Conservation (phyloP, 2,888 invertebrate genomes). For the Drosophila longiperda region DNA sequence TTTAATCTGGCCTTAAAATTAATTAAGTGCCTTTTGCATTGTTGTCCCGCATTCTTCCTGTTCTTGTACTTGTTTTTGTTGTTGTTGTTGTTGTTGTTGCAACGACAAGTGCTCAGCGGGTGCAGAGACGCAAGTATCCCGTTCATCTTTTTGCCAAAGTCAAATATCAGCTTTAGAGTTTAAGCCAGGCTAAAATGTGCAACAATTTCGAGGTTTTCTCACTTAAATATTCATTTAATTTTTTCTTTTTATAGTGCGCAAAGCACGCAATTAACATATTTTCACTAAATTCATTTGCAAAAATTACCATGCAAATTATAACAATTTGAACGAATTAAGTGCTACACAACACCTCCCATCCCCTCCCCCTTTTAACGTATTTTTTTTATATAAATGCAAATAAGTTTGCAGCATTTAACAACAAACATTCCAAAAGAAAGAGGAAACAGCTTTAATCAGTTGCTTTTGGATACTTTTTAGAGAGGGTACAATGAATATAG, state of each 20-base stretch:
- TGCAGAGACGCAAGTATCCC: conserved; percentile 15
- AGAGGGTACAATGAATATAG: not conserved
- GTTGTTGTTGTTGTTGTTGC: conserved; percentile 11
- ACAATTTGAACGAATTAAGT: conserved; percentile 63
- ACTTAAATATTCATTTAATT: conserved; percentile 30
- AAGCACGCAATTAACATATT: conserved; percentile 65
- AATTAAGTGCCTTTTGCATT: conserved; percentile 58
- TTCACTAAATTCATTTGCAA: conserved; percentile 52
- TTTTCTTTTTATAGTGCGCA: not conserved
- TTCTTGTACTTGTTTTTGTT: not conserved
- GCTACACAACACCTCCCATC: conserved; percentile 25
- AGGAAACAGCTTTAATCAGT: not conserved
- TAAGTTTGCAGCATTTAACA: conserved; percentile 41
- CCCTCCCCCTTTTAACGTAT: not conserved
- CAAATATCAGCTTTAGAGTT: conserved; percentile 2
- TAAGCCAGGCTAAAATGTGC: not conserved
- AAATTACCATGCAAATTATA: conserved; percentile 62
- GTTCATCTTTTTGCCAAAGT: conserved; percentile 21
- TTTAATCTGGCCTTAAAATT: conserved; percentile 67
- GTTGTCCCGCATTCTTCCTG: conserved; percentile 14
- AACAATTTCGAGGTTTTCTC: not conserved
- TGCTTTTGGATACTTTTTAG: not conserved
- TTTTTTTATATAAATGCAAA: conserved; percentile 44
- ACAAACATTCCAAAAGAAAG: conserved; percentile 10
- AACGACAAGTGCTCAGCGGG: conserved; percentile 28